Base-by-base conservation (phyloP, 2,797 vertebrate genomes). In the Poeciliopsis gracilis region DNA sequence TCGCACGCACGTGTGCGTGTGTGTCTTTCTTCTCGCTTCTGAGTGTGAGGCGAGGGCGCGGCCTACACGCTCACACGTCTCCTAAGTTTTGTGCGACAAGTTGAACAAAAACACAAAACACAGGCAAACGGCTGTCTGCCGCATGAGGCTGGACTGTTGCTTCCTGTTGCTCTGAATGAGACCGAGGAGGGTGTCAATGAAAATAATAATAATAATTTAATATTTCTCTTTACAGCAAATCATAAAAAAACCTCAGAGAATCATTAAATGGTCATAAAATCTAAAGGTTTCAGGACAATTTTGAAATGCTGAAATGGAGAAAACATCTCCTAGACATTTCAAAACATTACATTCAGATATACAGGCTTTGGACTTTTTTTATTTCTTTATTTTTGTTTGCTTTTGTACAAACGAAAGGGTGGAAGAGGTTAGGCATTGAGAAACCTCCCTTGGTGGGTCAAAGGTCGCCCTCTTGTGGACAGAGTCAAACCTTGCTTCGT, bases 391-490 rank as follows among this genome's bases (percentile, higher is more conserved):
- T 78, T 51, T 78, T 51, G 33, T 78, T 28, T 77, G 12, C 2
- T 43, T 47, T 53, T 38, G 49, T 73, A 12, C 57, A 46, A 66
- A 77, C 16, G 61, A 16, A 73, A 38, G 49, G 49, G 25, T 66
- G 53, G 77, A 87, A 49, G 41, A 76, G 30, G 45, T 30, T 12
- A 70, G 75, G 18, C 0, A 80, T 75, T 81, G 73, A 72, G 7
- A 72, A 72, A 33, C 11, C 72, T 38, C 66, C 16, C 41, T 15
- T 81, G 81, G 45, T 30, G 69, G 66, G 86, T 88, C 76, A 88
- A 66, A 91, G 80, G 91, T 85, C 70, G 83, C 94, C 94, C 94
- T 91, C 94, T 95, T 84, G 93, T 95, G 95, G 93, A 72, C 43
- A 63, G 43, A 77, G 41, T 47, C 49, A 25, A 38, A 55, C 30